Evolutionary conservation across 2,888 invertebrate genomes (phyloP).

Genomic region (Polydrusus tereticollis): DNA sequence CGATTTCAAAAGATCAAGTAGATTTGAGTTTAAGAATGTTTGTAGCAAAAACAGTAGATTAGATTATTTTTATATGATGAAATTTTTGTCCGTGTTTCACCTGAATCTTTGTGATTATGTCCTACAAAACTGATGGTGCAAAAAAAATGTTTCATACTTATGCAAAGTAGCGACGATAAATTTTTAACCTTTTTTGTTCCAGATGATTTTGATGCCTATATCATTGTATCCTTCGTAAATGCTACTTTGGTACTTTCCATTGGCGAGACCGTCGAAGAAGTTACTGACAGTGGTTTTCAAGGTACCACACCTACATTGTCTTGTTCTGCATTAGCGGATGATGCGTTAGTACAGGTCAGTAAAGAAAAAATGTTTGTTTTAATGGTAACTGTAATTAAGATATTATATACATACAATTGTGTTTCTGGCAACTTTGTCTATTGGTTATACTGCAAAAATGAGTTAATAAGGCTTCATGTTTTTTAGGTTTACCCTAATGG

Average conservation of each 20-base stretch:
- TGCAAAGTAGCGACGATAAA: not conserved
- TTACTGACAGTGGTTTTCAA: constrained; percentile 98
- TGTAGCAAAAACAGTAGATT: too few species aligned
- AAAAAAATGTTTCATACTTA: not conserved
- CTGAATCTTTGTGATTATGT: constrained; percentile 65
- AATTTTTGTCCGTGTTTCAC: constrained; percentile 65
- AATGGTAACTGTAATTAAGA: too few species aligned
- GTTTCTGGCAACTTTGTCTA: constrained; percentile 26
- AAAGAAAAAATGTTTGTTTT: not conserved
- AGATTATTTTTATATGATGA: constrained; percentile 62
- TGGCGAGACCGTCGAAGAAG: constrained; percentile 99
- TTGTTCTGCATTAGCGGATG: constrained; percentile 97
- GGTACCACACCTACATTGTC: constrained; percentile 99
- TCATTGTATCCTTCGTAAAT: constrained; percentile 99
- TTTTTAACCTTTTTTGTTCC: constrained; percentile 70
- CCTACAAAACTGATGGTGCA: constrained; percentile 52
- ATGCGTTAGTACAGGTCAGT: constrained; percentile 93
- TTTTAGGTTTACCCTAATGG: constrained; percentile 94
- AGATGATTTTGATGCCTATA: constrained; percentile 99
- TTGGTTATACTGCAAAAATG: constrained; percentile 15
- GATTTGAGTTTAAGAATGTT: too few species aligned
- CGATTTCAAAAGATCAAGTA: too few species aligned
- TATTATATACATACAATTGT: constrained; percentile 26
- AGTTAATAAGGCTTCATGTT: too few species aligned
- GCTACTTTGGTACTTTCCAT: constrained; percentile 99